These are phyloP conservation scores for Apamea sordens DNA, from an alignment of 2,888 invertebrate species.

Conservation along the genomic window DNA sequence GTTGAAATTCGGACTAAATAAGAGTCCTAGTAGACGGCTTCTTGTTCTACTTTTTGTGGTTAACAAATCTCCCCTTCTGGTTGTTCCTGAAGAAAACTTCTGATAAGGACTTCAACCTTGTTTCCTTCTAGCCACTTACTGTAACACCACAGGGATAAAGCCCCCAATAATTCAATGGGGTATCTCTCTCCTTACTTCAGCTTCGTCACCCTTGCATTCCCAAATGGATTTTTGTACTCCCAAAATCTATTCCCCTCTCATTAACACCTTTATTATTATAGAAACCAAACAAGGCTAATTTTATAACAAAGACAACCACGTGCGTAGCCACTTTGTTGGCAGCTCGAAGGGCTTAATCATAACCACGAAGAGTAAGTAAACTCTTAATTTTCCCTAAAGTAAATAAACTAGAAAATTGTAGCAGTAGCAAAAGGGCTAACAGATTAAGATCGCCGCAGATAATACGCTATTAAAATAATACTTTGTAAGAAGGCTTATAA, in stretches of 20 bases:
- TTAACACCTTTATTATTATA: not conserved
- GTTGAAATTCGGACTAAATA: not conserved
- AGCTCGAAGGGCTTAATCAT: not conserved
- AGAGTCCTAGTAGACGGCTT: not conserved
- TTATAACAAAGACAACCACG: not conserved
- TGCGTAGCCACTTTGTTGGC: not conserved
- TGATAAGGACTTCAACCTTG: not conserved
- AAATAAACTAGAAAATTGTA: not conserved
- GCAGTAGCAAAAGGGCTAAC: constrained; percentile 1
- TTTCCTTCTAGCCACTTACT: not conserved
- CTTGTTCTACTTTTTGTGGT: not conserved
- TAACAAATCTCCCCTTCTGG: not conserved
- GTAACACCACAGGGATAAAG: not conserved
- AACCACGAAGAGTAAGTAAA: not conserved
- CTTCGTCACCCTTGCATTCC: not conserved
- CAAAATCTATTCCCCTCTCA: not conserved
- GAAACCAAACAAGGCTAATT: not conserved
- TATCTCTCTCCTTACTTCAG: not conserved
- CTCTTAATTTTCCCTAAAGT: not conserved
- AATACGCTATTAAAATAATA: constrained; percentile 58
- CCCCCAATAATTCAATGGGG: not conserved
- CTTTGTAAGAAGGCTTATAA: constrained; percentile 52
- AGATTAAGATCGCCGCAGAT: constrained; percentile 29
- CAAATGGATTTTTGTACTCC: not conserved
- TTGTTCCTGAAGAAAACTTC: not conserved